A percentile compares a stretch with the other conserved stretches of the same genome.
Conservation (phyloP, 2,888 invertebrate genomes). For the Parascotia fuliginaria region DNA sequence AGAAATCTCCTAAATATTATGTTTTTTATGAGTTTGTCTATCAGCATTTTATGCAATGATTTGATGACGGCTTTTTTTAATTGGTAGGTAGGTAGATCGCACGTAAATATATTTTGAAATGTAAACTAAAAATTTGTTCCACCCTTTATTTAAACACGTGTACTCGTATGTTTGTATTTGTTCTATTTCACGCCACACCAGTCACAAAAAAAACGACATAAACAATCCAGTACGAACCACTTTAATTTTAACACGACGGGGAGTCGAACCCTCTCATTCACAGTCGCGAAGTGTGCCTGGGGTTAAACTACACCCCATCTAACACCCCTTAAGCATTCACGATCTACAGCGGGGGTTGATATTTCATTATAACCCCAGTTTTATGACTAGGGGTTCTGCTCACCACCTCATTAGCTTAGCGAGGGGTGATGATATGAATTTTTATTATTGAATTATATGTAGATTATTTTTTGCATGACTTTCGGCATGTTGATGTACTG, state of each 20-base stretch:
- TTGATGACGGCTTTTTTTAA: too few species aligned
- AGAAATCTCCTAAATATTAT: too few species aligned
- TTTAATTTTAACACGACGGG: slow-evolving; percentile 2
- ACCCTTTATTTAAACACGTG: slow-evolving; percentile 1
- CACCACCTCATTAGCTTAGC: slow-evolving; percentile 42
- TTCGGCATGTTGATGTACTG: neutral
- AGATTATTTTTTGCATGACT: slow-evolving; percentile 10
- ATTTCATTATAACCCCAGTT: slow-evolving; percentile 34
- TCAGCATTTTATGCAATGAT: too few species aligned
- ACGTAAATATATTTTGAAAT: neutral
- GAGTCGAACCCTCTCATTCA: slow-evolving; percentile 21
- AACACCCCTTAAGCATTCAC: slow-evolving; percentile 37
- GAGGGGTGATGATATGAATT: slow-evolving; percentile 35
- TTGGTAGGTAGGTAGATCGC: too few species aligned
- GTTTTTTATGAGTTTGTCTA: too few species aligned
- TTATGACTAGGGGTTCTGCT: slow-evolving; percentile 16
- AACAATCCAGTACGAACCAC: neutral
- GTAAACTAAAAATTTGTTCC: neutral
- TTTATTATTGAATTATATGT: slow-evolving; percentile 41
- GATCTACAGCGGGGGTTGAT: slow-evolving; percentile 47
- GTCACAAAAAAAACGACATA: neutral
- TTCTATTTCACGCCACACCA: slow-evolving; percentile 9
- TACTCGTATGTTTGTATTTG: neutral
- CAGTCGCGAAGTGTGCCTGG: slow-evolving; percentile 32
- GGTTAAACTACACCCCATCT: slow-evolving; percentile 44